phyloP scores from a whole-genome alignment of 2,113 vertebrate genomes.

The Oplegnathus fasciatus region DNA sequence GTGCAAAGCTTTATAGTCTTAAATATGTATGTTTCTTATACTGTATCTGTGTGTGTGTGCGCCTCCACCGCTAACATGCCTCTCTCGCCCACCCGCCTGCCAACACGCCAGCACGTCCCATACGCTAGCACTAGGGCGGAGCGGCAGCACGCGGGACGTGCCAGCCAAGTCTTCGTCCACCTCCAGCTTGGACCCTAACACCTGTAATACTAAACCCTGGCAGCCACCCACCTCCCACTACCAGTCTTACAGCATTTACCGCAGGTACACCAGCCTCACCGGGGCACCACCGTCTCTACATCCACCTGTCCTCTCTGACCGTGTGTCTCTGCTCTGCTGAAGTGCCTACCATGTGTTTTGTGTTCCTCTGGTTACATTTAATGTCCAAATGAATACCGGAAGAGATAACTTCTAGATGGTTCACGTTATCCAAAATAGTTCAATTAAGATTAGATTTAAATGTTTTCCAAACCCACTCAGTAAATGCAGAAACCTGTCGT shows the following conservation, averaged over 20 bases:
- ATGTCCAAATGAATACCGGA: neutral
- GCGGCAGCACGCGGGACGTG: slow-evolving; percentile 88
- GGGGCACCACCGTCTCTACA: slow-evolving; percentile 37
- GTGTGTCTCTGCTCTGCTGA: slow-evolving; percentile 22
- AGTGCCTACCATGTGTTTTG: slow-evolving; percentile 7
- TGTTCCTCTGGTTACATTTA: neutral
- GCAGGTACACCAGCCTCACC: slow-evolving; percentile 82
- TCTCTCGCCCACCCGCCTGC: slow-evolving; percentile 79
- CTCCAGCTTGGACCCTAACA: slow-evolving; percentile 89
- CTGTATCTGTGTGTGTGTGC: slow-evolving; percentile 61
- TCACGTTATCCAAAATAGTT: no score
- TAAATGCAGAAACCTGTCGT: neutral
- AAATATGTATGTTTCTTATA: slow-evolving; percentile 55
- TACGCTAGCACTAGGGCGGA: slow-evolving; percentile 88
- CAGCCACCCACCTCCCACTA: slow-evolving; percentile 85
- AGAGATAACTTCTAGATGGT: neutral
- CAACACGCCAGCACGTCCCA: slow-evolving; percentile 85
- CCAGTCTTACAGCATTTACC: slow-evolving; percentile 88
- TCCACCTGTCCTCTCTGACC: slow-evolving; percentile 46
- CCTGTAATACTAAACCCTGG: slow-evolving; percentile 88
- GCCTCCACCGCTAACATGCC: slow-evolving; percentile 81
- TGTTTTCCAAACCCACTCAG: neutral
- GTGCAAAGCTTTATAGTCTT: slow-evolving; percentile 48
- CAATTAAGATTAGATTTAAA: neutral
- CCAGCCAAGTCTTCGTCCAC: slow-evolving; percentile 88